A percentile compares a stretch with the other conserved stretches of the same genome.
These are phyloP conservation scores for Stictonetta naevosa DNA, from an alignment of 2,113 vertebrate genomes.

Conservation along the genomic window DNA sequence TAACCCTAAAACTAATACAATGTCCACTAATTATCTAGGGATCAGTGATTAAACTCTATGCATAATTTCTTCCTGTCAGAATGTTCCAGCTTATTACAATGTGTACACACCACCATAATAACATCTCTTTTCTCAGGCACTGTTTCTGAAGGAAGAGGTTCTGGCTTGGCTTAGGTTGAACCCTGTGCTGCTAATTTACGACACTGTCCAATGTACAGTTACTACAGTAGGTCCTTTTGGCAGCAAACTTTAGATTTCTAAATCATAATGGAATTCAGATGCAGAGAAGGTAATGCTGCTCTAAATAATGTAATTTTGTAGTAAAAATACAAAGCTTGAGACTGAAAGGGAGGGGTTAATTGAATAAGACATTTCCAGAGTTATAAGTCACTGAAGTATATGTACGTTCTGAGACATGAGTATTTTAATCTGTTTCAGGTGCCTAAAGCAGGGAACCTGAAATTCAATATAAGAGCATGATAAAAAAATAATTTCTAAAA, in stretches of 20 bases:
- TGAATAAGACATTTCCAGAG: not conserved
- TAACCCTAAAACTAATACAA: not conserved
- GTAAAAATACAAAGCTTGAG: not conserved
- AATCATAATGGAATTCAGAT: not conserved
- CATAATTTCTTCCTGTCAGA: not conserved
- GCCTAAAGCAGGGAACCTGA: not conserved
- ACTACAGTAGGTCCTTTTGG: not conserved
- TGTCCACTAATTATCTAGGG: not conserved
- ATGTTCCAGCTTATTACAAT: not conserved
- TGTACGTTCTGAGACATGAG: not conserved
- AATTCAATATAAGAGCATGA: not conserved
- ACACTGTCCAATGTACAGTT: not conserved
- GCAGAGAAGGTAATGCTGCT: not conserved
- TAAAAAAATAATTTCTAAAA: not conserved
- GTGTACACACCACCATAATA: not conserved
- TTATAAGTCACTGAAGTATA: not conserved
- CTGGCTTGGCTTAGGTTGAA: not conserved
- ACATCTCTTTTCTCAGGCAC: not conserved
- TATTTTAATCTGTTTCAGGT: not conserved
- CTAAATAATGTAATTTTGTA: not conserved
- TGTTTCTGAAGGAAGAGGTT: not conserved
- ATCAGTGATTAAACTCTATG: not conserved
- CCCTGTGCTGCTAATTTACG: not conserved
- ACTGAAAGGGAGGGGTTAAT: not conserved
- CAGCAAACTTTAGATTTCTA: not conserved